Evolutionary conservation across 2,888 invertebrate genomes (phyloP).

Genomic region (Sesia bembeciformis): DNA sequence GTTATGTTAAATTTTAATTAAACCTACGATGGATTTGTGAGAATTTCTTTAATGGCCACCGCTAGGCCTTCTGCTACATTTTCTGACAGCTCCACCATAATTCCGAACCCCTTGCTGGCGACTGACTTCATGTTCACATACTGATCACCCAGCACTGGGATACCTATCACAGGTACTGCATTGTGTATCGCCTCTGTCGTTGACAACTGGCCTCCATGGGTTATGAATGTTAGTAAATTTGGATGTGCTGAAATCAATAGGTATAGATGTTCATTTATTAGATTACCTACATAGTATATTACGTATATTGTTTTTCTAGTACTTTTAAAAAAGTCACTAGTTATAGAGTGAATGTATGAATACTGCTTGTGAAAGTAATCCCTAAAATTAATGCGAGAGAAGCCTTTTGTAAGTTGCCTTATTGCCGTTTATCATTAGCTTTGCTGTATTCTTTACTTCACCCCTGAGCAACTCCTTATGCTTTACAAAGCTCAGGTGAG

Average conservation of each 20-base stretch:
- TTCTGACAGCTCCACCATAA: slow-evolving; percentile 25
- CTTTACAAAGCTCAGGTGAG: no score
- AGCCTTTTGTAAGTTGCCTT: no score
- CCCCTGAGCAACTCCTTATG: no score
- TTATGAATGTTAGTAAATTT: slow-evolving; percentile 42
- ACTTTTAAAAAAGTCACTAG: no score
- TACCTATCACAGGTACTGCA: slow-evolving; percentile 49
- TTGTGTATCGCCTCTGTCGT: slow-evolving; percentile 46
- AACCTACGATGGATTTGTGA: slow-evolving; percentile 34
- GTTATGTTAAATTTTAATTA: background rate
- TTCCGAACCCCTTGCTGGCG: slow-evolving; percentile 34
- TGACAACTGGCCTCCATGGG: slow-evolving; percentile 53
- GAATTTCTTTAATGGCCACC: slow-evolving; percentile 34
- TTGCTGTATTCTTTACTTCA: no score
- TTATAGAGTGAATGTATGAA: no score
- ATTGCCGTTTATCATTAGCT: no score
- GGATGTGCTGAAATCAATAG: slow-evolving; percentile 28
- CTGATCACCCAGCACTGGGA: slow-evolving; percentile 46
- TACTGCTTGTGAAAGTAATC: no score
- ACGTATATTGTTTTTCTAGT: no score
- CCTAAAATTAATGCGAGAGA: no score
- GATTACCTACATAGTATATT: background rate
- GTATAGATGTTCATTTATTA: background rate
- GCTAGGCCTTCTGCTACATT: slow-evolving; percentile 26
- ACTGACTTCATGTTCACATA: slow-evolving; percentile 38